These are phyloP conservation scores for Thermophis baileyi DNA, from an alignment of 2,113 vertebrate genomes.

Conservation along the genomic window DNA sequence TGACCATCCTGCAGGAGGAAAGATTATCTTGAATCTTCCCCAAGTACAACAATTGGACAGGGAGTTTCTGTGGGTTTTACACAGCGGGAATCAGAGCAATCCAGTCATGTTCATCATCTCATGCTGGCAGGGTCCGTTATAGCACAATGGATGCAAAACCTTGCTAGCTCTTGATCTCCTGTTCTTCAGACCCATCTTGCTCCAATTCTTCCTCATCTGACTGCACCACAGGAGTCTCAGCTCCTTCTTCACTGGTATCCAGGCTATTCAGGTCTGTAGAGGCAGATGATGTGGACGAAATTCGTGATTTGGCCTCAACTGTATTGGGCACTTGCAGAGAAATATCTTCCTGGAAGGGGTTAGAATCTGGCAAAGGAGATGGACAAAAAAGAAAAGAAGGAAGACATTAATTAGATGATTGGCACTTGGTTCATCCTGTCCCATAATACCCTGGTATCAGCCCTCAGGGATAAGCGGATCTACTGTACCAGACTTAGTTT, in stretches of 20 bases:
- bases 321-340: constrained; percentile 60
- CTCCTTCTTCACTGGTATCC: constrained; percentile 75
- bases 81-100: constrained; percentile 1
- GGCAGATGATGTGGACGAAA: constrained; percentile 80
- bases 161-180: constrained; percentile 68
- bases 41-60: constrained; percentile 40
- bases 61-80: constrained; percentile 1
- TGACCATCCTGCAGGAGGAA: constrained; percentile 3
- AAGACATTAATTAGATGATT: background rate
- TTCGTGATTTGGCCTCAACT: constrained; percentile 74
- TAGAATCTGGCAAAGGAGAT: constrained; percentile 55
- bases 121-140: constrained; percentile 34
- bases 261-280: constrained; percentile 83
- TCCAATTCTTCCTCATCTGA: constrained; percentile 84
- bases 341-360: constrained; percentile 69
- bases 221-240: constrained; percentile 83
- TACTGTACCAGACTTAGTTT: background rate
- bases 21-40: constrained; percentile 21
- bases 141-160: constrained; percentile 31
- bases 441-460: background rate
- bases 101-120: constrained; percentile 35
- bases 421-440: background rate
- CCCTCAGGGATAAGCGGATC: background rate
- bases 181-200: constrained; percentile 70
- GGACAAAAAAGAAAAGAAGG: constrained; percentile 4